A percentile compares a stretch with the other conserved stretches of the same genome.
These are phyloP conservation scores for Darevskia mixta DNA, from an alignment of 2,797 vertebrate species.

Conservation along the genomic window DNA sequence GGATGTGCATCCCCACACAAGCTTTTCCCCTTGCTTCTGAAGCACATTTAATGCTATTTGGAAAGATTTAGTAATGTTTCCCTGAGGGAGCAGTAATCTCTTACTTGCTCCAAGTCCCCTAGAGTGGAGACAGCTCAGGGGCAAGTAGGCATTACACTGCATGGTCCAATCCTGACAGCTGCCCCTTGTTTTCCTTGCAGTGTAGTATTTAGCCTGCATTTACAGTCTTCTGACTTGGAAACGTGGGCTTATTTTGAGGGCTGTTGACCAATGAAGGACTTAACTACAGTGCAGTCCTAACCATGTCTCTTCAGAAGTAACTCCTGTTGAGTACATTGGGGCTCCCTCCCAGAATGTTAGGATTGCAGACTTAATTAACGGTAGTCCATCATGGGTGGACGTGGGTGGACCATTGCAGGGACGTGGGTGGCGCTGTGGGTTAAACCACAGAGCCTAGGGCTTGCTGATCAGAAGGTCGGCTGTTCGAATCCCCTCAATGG, in stretches of 20 bases:
- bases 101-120: background rate
- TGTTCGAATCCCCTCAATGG: too few relatives aligned
- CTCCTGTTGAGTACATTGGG: too few relatives aligned
- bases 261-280: background rate
- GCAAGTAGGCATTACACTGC: background rate
- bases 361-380: too few relatives aligned
- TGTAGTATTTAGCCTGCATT: background rate
- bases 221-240: background rate
- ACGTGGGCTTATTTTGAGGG: background rate
- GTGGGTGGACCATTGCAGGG: too few relatives aligned
- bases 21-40: background rate
- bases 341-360: too few relatives aligned
- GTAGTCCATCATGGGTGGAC: too few relatives aligned
- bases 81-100: background rate
- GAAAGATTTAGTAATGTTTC: background rate
- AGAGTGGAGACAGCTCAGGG: background rate
- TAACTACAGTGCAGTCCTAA: too few relatives aligned
- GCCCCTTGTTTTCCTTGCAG: background rate
- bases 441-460: too few relatives aligned
- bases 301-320: too few relatives aligned
- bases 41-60: conserved; percentile 12
- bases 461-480: too few relatives aligned
- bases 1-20: background rate
- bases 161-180: too few relatives aligned
- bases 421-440: too few relatives aligned